A percentile compares a stretch with the other conserved stretches of the same genome.
phyloP scores from a whole-genome alignment of 23 tunicate genomes.

The Styela clava region DNA sequence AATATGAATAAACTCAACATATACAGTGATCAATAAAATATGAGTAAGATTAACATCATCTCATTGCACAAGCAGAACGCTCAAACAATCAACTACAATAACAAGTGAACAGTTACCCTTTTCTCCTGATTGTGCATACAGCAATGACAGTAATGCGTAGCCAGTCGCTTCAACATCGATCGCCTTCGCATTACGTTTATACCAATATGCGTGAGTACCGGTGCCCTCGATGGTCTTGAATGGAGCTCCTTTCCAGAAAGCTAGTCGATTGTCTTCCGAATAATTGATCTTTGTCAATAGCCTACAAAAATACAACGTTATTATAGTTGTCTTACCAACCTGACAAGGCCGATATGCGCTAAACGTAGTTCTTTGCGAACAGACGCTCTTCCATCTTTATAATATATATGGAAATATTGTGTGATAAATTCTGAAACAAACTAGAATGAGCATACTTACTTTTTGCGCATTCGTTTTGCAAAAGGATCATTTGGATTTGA shows the following conservation, averaged over 20 bases:
- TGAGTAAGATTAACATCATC: too few species aligned
- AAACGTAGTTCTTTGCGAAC: too few species aligned
- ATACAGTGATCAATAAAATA: too few species aligned
- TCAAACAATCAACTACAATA: too few species aligned
- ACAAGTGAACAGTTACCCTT: neutral
- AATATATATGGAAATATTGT: too few species aligned
- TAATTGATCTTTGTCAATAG: constrained; percentile 7
- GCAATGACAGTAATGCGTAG: constrained; percentile 21
- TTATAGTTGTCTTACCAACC: neutral
- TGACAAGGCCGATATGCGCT: too few species aligned
- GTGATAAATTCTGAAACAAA: too few species aligned
- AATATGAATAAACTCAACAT: neutral
- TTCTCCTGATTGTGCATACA: neutral
- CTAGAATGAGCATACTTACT: too few species aligned
- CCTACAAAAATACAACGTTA: neutral
- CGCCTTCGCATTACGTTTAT: constrained; percentile 39
- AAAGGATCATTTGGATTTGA: constrained; percentile 21
- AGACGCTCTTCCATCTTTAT: too few species aligned
- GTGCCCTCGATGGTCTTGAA: constrained; percentile 44
- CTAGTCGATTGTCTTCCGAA: constrained; percentile 12
- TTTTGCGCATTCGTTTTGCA: neutral
- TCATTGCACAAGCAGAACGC: too few species aligned
- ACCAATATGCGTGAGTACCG: constrained; percentile 64
- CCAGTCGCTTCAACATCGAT: constrained; percentile 39
- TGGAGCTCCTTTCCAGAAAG: constrained; percentile 59